Conservation (phyloP, 2,888 invertebrate genomes). For the Acanthacorydalis orientalis region DNA sequence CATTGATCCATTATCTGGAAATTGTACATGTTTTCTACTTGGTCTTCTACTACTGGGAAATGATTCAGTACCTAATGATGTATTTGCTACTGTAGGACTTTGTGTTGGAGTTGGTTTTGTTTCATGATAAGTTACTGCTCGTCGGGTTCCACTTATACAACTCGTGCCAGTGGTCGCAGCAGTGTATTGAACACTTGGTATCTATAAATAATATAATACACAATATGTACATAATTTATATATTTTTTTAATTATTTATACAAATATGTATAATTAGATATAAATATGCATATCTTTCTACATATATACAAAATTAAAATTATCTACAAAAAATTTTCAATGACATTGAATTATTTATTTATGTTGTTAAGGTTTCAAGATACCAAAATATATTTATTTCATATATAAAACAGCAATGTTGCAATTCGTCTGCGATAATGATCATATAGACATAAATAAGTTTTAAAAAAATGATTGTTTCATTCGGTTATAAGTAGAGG, state of each 20-base stretch:
- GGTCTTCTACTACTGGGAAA: constrained; percentile 12
- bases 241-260: too few species aligned
- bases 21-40: constrained; percentile 48
- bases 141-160: constrained; percentile 18
- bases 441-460: too few species aligned
- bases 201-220: constrained; percentile 22
- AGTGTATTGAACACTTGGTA: constrained; percentile 34
- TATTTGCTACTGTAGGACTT: constrained; percentile 32
- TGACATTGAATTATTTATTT: too few species aligned
- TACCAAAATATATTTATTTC: too few species aligned
- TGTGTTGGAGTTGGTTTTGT: constrained; percentile 35
- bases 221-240: too few species aligned
- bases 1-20: constrained; percentile 34
- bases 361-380: too few species aligned
- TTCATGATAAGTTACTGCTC: constrained; percentile 25
- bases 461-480: too few species aligned
- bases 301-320: too few species aligned
- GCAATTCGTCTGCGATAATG: too few species aligned
- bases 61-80: constrained; percentile 21
- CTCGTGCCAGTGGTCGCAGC: constrained; percentile 35
- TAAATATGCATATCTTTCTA: neutral
- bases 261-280: neutral
- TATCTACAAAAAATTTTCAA: too few species aligned
- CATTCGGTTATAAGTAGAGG: too few species aligned
- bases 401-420: too few species aligned